phyloP scores from a whole-genome alignment of 2,888 invertebrate species.

The Callyntrura guangdongensis region DNA sequence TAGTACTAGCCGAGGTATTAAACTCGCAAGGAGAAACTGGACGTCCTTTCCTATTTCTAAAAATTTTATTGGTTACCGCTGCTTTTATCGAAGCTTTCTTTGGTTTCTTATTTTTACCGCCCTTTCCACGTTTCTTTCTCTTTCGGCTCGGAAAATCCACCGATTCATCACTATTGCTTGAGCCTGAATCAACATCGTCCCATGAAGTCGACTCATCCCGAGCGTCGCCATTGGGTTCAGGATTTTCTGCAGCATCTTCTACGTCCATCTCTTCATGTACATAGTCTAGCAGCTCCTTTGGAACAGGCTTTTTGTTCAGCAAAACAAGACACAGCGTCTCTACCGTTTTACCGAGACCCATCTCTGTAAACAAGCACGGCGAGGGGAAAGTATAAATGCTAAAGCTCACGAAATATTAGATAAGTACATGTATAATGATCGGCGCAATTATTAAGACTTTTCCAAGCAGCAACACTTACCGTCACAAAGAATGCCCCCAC shows the following conservation, averaged over 20 bases:
- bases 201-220: not conserved
- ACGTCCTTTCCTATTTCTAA: conserved; percentile 71
- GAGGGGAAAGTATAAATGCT: no score
- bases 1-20: not conserved
- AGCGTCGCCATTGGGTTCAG: conserved; percentile 69
- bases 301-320: conserved; percentile 86
- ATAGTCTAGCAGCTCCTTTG: conserved; percentile 61
- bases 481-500: conserved; percentile 92
- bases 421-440: no score
- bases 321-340: conserved; percentile 90
- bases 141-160: conserved; percentile 1
- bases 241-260: not conserved
- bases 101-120: conserved; percentile 17
- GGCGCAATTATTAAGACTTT: no score
- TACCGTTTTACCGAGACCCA: conserved; percentile 94
- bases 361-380: no score
- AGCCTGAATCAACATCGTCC: conserved; percentile 13
- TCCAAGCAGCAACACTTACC: no score
- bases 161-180: not conserved
- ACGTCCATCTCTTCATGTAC: not conserved
- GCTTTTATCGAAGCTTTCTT: conserved; percentile 71
- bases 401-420: no score
- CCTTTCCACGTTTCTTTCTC: conserved; percentile 10
- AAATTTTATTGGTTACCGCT: not conserved
- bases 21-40: conserved; percentile 81